Evolutionary conservation across 2,888 invertebrate genomes (phyloP), one percentile per base, ranked within the genome.

Genomic region (Meliscaeva auricollis): DNA sequence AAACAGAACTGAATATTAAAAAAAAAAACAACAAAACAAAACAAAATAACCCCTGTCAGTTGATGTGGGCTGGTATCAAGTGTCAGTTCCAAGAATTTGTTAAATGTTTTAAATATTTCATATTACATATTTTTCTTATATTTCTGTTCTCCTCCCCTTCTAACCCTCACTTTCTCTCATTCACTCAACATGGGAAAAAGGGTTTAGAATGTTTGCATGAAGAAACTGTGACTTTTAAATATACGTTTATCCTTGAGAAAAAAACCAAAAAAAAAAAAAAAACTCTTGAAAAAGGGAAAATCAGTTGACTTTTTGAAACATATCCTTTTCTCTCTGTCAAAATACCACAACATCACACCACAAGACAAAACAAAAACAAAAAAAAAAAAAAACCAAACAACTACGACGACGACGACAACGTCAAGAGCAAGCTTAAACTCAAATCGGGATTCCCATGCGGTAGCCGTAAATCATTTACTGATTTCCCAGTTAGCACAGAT

Each of bases 401-500:
- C 56, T 32, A 56, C 35, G 2, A 32, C 54, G 54, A 62, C 62
- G 54, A 15, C 15, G 15, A 30, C n/a, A 41, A 62, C 44, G 62
- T 62, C 62, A 62, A 62, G 62, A 62, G 62, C 26, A 62, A 62
- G 62, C 62, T 62, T 41, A 41, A 15, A 48, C 48, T 64, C 64
- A 30, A 66, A 66, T 9, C 26, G 64, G 46, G 32, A 48, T 35
- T 50, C 50, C 35, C 66, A 66, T 66, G 60, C 38, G 78, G 54
- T 72, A 56, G 20, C 38, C 58, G 46, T 50, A 60, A 52, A 68
- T 75, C 72, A 74, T 50, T 66, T 52, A 80, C 30, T 41, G 41
- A 70, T 41, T 50, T 70, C 77, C 44, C 38, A 62, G 69, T 75
- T 69, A 80, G 68, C 69, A 80, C 15, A 48, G 74, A 80, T 69